Evolutionary conservation across 2,888 invertebrate species (phyloP).

Genomic region (Auanema freiburgensis): DNA sequence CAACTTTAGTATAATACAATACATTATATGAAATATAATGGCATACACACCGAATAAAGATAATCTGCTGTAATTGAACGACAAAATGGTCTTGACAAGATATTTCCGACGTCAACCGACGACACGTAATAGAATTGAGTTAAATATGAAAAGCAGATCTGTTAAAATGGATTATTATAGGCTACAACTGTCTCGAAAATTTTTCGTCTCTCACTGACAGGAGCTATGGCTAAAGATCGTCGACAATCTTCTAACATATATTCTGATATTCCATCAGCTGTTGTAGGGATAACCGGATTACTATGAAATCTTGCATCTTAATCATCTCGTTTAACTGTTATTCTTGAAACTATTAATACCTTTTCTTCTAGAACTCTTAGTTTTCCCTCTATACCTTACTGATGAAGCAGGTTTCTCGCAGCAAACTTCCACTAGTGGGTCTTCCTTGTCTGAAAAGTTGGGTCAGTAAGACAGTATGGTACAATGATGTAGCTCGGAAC

Average conservation of each 20-base stretch:
- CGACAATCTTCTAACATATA: constrained; percentile 36
- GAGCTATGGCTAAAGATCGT: constrained; percentile 46
- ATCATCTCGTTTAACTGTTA: constrained; percentile 3
- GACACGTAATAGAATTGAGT: no score
- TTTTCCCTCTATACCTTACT: constrained; percentile 23
- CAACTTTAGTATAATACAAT: no score
- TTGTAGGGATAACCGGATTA: constrained; percentile 48
- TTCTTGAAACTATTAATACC: constrained; percentile 3
- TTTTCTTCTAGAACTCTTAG: constrained; percentile 8
- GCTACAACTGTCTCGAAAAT: constrained; percentile 62
- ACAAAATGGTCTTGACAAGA: no score
- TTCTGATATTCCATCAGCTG: constrained; percentile 29
- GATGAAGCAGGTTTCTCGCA: constrained; percentile 22
- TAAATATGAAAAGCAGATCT: background rate
- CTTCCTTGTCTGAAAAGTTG: constrained; percentile 20
- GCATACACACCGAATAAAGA: no score
- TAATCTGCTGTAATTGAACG: no score
- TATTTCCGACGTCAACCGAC: no score
- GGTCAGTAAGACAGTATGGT: background rate
- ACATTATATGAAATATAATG: no score
- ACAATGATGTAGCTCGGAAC: background rate
- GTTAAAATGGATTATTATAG: constrained; percentile 55
- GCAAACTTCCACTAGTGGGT: constrained; percentile 15
- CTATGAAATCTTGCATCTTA: constrained; percentile 60
- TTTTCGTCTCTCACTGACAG: constrained; percentile 58